These are phyloP conservation scores for Valencia hispanica DNA, from an alignment of 2,797 vertebrate species.

Conservation along the genomic window DNA sequence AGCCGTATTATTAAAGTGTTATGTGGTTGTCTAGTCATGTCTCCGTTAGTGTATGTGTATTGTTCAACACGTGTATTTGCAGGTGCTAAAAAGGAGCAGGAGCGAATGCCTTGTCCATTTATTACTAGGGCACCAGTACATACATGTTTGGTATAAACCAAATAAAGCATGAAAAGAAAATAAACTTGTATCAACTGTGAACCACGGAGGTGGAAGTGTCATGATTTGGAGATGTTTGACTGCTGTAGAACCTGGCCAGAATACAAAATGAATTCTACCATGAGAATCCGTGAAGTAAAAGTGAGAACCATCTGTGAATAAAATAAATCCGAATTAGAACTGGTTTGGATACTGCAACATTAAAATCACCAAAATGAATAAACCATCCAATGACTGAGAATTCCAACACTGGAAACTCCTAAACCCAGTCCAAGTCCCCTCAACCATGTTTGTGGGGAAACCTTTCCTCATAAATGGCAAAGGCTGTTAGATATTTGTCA, in stretches of 20 bases:
- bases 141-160: too few species aligned
- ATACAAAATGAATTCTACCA: neutral
- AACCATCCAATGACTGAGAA: neutral
- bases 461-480: neutral
- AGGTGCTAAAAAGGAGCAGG: neutral
- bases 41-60: neutral
- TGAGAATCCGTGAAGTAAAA: neutral
- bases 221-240: too few species aligned
- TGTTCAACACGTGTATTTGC: neutral
- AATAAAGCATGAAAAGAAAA: too few species aligned
- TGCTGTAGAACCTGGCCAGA: neutral
- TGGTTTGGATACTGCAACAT: neutral
- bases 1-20: neutral
- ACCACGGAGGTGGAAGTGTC: neutral
- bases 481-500: neutral
- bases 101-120: neutral
- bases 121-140: too few species aligned
- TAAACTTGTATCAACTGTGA: neutral
- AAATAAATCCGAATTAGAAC: neutral
- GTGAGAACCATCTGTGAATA: neutral
- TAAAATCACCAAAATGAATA: neutral
- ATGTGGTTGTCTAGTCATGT: neutral
- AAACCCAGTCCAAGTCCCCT: neutral
- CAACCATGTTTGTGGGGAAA: neutral
- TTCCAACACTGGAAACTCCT: neutral